phyloP scores from a whole-genome alignment of 1,140 invertebrate species.

The Brachionus angularis region DNA sequence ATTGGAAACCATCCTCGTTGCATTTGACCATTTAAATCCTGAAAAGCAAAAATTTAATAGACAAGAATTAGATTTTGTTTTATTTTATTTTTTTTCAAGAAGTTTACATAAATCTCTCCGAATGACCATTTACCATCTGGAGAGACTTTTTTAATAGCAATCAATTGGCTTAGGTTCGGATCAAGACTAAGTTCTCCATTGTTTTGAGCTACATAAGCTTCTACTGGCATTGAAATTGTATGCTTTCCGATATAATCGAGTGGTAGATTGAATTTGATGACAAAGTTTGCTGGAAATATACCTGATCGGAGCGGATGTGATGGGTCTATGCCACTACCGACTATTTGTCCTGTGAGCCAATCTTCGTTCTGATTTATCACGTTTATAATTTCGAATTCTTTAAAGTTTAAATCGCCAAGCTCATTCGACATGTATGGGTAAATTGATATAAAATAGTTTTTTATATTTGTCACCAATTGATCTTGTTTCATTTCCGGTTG shows the following conservation, averaged over 20 bases:
- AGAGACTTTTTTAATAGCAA: conserved; percentile 46
- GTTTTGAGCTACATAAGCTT: conserved; percentile 42
- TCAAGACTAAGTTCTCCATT: conserved; percentile 47
- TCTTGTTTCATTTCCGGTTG: conserved; percentile 15
- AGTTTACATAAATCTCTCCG: conserved; percentile 22
- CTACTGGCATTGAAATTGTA: conserved; percentile 19
- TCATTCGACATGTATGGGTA: conserved; percentile 71
- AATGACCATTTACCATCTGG: conserved; percentile 38
- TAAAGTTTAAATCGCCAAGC: conserved; percentile 82
- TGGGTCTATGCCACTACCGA: conserved; percentile 58
- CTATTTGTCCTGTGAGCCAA: conserved; percentile 94
- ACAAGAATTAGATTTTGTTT: not conserved
- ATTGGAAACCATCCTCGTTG: conserved; percentile 37
- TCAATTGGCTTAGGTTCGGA: conserved; percentile 49
- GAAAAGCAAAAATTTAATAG: not conserved
- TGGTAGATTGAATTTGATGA: conserved; percentile 52
- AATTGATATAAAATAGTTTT: conserved; percentile 69
- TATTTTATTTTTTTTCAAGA: no score
- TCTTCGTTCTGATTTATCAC: conserved; percentile 70
- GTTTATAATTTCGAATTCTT: conserved; percentile 77
- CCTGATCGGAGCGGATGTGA: conserved; percentile 62
- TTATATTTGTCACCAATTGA: conserved; percentile 24
- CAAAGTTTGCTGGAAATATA: conserved; percentile 76
- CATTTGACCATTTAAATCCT: conserved; percentile 15
- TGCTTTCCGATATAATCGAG: conserved; percentile 16